These are phyloP conservation scores for Triplophysa bombifrons DNA, from an alignment of 2,797 vertebrate species.

Conservation along the genomic window DNA sequence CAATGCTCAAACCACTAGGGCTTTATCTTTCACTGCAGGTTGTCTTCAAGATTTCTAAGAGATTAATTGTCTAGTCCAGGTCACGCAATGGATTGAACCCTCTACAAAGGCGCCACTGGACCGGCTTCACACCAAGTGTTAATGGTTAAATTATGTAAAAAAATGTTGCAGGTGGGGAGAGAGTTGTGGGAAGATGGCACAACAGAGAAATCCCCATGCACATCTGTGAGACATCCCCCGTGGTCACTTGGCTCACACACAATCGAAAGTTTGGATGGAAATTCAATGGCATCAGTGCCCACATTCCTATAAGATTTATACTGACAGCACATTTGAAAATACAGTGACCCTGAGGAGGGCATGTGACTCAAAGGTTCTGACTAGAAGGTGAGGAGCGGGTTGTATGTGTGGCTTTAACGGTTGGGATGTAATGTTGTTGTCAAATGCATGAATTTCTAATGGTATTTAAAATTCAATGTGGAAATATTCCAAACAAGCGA, in stretches of 20 bases:
- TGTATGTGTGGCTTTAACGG: not conserved
- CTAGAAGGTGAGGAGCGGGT: slow-evolving; percentile 14
- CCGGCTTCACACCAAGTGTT: slow-evolving; percentile 31
- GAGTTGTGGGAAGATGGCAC: slow-evolving; percentile 1
- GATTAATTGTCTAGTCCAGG: slow-evolving; percentile 15
- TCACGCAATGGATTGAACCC: not conserved
- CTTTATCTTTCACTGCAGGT: not conserved
- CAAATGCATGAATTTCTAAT: slow-evolving; percentile 22
- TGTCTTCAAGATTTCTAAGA: slow-evolving; percentile 13
- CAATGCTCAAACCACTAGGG: slow-evolving; percentile 36
- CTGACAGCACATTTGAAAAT: slow-evolving; percentile 57
- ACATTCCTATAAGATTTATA: slow-evolving; percentile 57
- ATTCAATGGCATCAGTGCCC: slow-evolving; percentile 51
- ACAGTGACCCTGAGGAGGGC: slow-evolving; percentile 31
- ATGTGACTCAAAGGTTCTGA: slow-evolving; percentile 19
- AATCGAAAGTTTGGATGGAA: slow-evolving; percentile 37
- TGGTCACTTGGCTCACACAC: slow-evolving; percentile 47
- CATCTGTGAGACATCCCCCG: slow-evolving; percentile 58
- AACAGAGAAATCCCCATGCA: slow-evolving; percentile 2
- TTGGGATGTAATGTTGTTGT: slow-evolving; percentile 16
- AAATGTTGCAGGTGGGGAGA: slow-evolving; percentile 29
- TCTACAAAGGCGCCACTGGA: slow-evolving; percentile 1
- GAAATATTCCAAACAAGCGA: slow-evolving; percentile 11
- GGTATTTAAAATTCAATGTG: slow-evolving; percentile 2
- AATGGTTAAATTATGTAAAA: slow-evolving; percentile 26